Conservation (phyloP, 2,797 vertebrate species). For the Aselliscus stoliczkanus region DNA sequence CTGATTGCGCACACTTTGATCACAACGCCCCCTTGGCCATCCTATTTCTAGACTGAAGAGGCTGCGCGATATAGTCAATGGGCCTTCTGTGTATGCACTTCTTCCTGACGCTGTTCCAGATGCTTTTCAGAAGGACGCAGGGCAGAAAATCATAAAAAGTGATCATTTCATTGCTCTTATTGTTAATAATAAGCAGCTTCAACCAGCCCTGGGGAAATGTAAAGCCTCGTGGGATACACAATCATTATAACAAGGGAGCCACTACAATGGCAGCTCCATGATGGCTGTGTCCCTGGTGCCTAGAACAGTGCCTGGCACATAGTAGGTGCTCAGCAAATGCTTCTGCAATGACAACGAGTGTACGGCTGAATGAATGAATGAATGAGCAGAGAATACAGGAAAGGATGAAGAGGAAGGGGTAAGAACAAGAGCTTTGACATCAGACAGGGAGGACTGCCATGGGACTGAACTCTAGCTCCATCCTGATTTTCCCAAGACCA, state of each 20-base stretch:
- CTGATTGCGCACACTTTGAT: not conserved
- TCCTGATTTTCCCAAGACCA: not conserved
- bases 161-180: not conserved
- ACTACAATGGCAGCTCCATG: fast-evolving
- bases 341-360: not conserved
- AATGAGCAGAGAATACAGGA: not conserved
- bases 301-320: not conserved
- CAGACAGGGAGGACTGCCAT: not conserved
- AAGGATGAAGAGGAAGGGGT: no score
- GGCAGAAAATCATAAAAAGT: not conserved
- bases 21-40: not conserved
- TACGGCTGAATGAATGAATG: not conserved
- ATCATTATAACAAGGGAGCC: not conserved
- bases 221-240: not conserved
- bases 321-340: not conserved
- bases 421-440: not conserved
- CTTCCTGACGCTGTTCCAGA: not conserved
- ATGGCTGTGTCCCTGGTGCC: not conserved
- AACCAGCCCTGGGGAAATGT: not conserved
- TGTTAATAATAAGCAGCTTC: no score
- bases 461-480: not conserved
- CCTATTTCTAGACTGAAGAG: slow-evolving; percentile 31
- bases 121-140: not conserved
- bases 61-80: fast-evolving
- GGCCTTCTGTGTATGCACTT: not conserved